phyloP scores from a whole-genome alignment of 2,113 vertebrate genomes.

The Toxotes jaculatrix region DNA sequence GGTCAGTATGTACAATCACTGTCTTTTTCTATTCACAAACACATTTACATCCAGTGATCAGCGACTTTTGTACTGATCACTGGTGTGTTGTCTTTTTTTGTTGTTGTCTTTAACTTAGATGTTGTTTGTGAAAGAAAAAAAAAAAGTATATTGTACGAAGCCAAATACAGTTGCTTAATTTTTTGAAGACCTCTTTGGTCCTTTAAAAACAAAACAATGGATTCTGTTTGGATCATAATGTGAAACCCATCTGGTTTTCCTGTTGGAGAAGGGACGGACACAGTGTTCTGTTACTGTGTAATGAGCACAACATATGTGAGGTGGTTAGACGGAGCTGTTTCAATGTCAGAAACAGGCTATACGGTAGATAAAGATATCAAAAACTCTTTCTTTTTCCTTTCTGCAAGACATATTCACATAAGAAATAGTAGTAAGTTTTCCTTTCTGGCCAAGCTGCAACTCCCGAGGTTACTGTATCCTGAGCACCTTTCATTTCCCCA shows the following conservation, averaged over 20 bases:
- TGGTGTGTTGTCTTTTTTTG: background rate
- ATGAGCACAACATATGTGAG: conserved; percentile 51
- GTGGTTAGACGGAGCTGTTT: conserved; percentile 19
- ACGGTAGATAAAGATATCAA: background rate
- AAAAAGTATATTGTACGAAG: conserved; percentile 44
- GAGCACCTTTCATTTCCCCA: background rate
- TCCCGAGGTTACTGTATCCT: background rate
- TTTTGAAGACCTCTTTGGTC: conserved; percentile 33
- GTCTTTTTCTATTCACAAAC: conserved; percentile 46
- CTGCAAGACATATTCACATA: background rate
- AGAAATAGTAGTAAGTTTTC: background rate
- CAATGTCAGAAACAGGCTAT: conserved; percentile 42
- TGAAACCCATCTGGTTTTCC: conserved; percentile 30
- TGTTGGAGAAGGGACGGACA: conserved; percentile 11
- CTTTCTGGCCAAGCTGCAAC: conserved; percentile 8
- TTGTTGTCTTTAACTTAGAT: conserved; percentile 41
- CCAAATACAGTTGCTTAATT: conserved; percentile 49
- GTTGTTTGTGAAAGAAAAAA: conserved; percentile 36
- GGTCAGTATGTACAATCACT: conserved; percentile 23
- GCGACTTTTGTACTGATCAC: conserved; percentile 46
- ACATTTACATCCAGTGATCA: conserved; percentile 27
- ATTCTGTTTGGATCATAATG: conserved; percentile 59
- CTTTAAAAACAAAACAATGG: conserved; percentile 45
- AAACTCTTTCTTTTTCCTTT: background rate
- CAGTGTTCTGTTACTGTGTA: conserved; percentile 76